Conservation (phyloP, 2,888 invertebrate species). For the Apotomis betuletana region DNA sequence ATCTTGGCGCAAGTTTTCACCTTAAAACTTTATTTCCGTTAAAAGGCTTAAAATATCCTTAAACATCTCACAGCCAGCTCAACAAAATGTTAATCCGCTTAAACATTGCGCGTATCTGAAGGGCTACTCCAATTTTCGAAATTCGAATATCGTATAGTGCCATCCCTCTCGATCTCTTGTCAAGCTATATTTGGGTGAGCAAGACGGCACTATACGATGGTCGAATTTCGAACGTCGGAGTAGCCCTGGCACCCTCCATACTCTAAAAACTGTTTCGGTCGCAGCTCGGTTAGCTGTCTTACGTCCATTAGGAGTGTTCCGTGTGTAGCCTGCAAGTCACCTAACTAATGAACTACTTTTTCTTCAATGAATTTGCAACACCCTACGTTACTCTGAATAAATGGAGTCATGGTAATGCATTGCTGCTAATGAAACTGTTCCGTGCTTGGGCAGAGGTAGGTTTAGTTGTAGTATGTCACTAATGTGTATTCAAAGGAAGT, state of each 20-base stretch:
- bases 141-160: too few species aligned
- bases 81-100: not conserved
- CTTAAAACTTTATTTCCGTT: not conserved
- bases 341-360: conserved; percentile 72
- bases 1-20: too few species aligned
- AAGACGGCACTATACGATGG: too few species aligned
- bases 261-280: conserved; percentile 27
- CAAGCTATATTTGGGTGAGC: too few species aligned
- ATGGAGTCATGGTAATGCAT: conserved; percentile 39
- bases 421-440: conserved; percentile 37
- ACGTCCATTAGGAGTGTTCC: conserved; percentile 59
- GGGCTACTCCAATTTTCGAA: too few species aligned
- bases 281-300: conserved; percentile 41
- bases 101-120: not conserved
- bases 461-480: not conserved
- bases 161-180: too few species aligned
- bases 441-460: conserved; percentile 4
- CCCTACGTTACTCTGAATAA: conserved; percentile 36
- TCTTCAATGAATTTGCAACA: conserved; percentile 47
- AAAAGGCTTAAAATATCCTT: not conserved
- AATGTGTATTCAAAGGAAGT: not conserved
- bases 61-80: too few species aligned
- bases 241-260: not conserved
- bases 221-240: too few species aligned
- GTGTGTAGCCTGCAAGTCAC: conserved; percentile 69